Evolutionary conservation across 2,797 vertebrate genomes (phyloP).

Genomic region (Euphonia xanthogaster): DNA sequence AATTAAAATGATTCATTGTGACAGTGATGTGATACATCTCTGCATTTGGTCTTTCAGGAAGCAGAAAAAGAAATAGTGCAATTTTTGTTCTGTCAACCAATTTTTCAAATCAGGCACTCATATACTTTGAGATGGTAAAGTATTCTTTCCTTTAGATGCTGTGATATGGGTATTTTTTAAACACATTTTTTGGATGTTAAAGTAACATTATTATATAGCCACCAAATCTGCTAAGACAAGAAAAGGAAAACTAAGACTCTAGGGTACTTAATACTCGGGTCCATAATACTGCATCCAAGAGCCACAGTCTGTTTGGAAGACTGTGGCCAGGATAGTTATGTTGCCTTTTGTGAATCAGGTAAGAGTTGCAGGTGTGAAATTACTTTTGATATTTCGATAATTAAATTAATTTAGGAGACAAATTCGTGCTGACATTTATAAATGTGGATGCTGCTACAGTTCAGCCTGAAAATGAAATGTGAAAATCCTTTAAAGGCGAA

Average conservation of each 20-base stretch:
- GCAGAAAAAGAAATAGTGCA: not conserved
- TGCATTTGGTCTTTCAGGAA: constrained; percentile 8
- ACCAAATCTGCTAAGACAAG: not conserved
- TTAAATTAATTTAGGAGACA: constrained; percentile 46
- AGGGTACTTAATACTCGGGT: not conserved
- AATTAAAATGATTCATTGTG: constrained; percentile 15
- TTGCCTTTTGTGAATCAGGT: not conserved
- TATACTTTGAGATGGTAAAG: not conserved
- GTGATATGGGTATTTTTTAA: not conserved
- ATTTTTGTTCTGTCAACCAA: not conserved
- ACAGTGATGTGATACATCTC: constrained; percentile 7
- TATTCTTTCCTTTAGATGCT: not conserved
- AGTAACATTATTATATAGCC: not conserved
- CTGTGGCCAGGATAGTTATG: not conserved
- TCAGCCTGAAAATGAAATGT: not conserved
- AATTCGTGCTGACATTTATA: constrained; percentile 9
- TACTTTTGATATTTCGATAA: constrained; percentile 50
- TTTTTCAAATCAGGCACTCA: not conserved
- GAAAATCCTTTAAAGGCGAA: not conserved
- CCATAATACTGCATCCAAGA: not conserved
- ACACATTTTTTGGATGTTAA: not conserved
- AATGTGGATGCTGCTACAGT: not conserved
- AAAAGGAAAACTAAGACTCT: not conserved
- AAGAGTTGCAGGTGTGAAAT: constrained; percentile 34
- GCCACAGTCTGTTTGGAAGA: not conserved